Evolutionary conservation across 2,797 vertebrate species (phyloP).

Genomic region (Pantherophis alleghaniensis): DNA sequence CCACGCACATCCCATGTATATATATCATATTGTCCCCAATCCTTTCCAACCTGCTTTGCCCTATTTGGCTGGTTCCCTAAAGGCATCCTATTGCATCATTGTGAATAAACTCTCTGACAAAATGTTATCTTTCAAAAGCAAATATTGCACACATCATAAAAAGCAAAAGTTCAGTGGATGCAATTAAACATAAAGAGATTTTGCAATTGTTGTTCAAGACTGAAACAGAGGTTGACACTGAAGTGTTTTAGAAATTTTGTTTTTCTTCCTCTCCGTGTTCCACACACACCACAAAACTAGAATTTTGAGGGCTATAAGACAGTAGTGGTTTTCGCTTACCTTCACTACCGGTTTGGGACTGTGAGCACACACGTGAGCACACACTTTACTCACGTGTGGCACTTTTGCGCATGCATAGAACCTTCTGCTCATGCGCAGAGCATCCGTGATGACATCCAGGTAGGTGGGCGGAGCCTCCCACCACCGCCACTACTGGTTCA

Average conservation of each 20-base stretch:
- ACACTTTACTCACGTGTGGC: too few relatives aligned
- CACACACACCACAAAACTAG: not conserved
- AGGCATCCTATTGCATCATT: not conserved
- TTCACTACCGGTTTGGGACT: too few relatives aligned
- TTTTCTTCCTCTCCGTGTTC: not conserved
- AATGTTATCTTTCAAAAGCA: not conserved
- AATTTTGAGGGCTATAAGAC: not conserved
- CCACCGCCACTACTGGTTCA: too few relatives aligned
- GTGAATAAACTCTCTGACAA: not conserved
- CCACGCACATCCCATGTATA: not conserved
- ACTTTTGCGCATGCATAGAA: too few relatives aligned
- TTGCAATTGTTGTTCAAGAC: not conserved
- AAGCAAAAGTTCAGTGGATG: not conserved
- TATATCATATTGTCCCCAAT: not conserved
- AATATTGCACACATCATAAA: accelerated
- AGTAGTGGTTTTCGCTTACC: too few relatives aligned
- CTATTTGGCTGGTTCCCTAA: not conserved
- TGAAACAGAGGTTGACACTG: not conserved
- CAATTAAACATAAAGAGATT: not conserved
- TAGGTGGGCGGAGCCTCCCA: too few relatives aligned
- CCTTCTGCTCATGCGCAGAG: too few relatives aligned
- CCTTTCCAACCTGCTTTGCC: not conserved
- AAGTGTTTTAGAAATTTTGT: not conserved
- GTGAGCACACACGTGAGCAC: too few relatives aligned
- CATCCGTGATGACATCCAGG: too few relatives aligned